phyloP scores from a whole-genome alignment of 1,140 invertebrate species.

The Copidosoma floridanum region DNA sequence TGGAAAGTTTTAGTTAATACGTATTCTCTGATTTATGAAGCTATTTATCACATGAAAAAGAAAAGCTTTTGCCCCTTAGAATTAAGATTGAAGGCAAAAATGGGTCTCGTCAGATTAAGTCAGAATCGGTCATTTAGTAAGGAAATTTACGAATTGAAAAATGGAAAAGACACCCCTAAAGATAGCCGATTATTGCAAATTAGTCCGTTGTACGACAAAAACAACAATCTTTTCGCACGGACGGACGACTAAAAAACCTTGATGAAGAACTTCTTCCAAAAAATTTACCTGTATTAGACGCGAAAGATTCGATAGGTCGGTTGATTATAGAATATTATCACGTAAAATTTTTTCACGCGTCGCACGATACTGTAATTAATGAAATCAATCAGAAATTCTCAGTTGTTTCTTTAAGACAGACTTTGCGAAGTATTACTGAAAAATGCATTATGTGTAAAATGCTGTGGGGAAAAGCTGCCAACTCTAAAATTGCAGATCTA shows the following conservation, averaged over 20 bases:
- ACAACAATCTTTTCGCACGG: not conserved
- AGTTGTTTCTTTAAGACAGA: slow-evolving; percentile 22
- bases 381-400: slow-evolving; percentile 32
- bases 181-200: not conserved
- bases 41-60: too few species aligned
- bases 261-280: not conserved
- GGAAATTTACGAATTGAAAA: not conserved
- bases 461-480: not conserved
- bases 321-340: slow-evolving; percentile 23
- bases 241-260: too few species aligned
- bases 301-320: not conserved
- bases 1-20: too few species aligned
- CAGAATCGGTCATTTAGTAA: not conserved
- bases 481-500: slow-evolving; percentile 11
- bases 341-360: slow-evolving; percentile 15
- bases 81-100: too few species aligned
- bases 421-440: not conserved
- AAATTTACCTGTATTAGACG: not conserved
- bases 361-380: slow-evolving; percentile 30
- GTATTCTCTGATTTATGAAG: too few species aligned
- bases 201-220: not conserved
- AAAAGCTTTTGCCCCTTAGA: too few species aligned
- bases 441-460: slow-evolving; percentile 8
- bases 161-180: not conserved
- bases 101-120: too few species aligned